Evolutionary conservation across 2,797 vertebrate species (phyloP).

Genomic region (Apogon hyalosoma): DNA sequence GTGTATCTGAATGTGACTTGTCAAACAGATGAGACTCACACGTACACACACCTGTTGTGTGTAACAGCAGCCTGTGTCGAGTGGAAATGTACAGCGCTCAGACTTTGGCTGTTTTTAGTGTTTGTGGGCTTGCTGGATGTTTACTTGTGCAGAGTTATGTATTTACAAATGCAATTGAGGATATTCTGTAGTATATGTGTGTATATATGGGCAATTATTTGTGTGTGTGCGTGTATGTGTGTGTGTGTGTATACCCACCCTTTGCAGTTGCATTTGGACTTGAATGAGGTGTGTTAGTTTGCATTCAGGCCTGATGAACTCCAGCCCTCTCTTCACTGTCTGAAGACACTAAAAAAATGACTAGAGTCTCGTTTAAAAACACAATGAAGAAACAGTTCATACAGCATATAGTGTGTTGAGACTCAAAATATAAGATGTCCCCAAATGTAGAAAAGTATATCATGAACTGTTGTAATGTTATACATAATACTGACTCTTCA

Average conservation of each 20-base stretch:
- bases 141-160: slow-evolving; percentile 57
- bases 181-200: slow-evolving; percentile 35
- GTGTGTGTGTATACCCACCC: background rate
- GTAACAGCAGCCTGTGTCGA: slow-evolving; percentile 10
- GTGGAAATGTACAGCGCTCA: slow-evolving; percentile 54
- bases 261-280: background rate
- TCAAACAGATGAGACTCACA: background rate
- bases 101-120: slow-evolving; percentile 50
- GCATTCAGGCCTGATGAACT: slow-evolving; percentile 9
- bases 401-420: too few relatives aligned
- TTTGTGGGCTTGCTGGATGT: slow-evolving; percentile 54
- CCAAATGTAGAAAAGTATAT: too few relatives aligned
- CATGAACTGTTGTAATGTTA: too few relatives aligned
- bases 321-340: slow-evolving; percentile 1
- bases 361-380: too few relatives aligned
- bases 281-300: background rate
- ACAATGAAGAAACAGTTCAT: too few relatives aligned
- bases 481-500: too few relatives aligned
- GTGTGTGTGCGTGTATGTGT: background rate
- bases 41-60: slow-evolving; percentile 3
- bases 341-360: too few relatives aligned
- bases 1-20: too few relatives aligned
- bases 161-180: slow-evolving; percentile 56
- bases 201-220: slow-evolving; percentile 19
- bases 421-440: too few relatives aligned